Percentiles rank a stretch among this genome's conserved stretches.
Evolutionary conservation across 2,113 vertebrate species (phyloP).

Genomic region (Cebidichthys violaceus): DNA sequence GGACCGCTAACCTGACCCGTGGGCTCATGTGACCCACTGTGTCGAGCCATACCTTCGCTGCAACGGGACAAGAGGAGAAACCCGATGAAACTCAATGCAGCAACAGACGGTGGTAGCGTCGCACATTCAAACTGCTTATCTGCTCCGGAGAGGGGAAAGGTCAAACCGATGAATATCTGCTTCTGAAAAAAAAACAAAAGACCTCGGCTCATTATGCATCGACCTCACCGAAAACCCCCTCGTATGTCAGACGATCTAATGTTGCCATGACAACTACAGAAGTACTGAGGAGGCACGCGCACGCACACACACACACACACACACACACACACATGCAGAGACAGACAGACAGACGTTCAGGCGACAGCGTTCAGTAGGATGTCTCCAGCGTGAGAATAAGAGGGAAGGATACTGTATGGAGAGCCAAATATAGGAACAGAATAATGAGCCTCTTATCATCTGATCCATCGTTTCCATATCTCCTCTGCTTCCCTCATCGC

Average conservation of each 20-base stretch:
- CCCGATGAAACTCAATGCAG: not conserved
- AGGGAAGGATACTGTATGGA: slow-evolving; percentile 10
- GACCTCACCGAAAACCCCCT: slow-evolving; percentile 43
- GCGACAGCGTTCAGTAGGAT: slow-evolving; percentile 52
- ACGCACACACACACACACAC: not conserved
- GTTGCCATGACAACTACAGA: slow-evolving; percentile 74
- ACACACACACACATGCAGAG: not conserved
- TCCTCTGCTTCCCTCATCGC: slow-evolving; percentile 32
- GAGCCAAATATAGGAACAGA: slow-evolving; percentile 67
- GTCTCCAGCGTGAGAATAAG: slow-evolving; percentile 39
- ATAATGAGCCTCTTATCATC: slow-evolving; percentile 68
- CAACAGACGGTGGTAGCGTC: not conserved
- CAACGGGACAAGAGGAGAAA: not conserved
- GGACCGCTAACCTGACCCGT: not conserved
- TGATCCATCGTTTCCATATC: slow-evolving; percentile 63
- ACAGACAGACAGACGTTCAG: slow-evolving; percentile 17
- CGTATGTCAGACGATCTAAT: slow-evolving; percentile 48
- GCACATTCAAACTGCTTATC: slow-evolving; percentile 3
- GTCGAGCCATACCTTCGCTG: not conserved
- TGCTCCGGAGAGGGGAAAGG: slow-evolving; percentile 49
- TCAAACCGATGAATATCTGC: slow-evolving; percentile 59
- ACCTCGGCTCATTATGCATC: slow-evolving; percentile 52
- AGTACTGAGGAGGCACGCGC: slow-evolving; percentile 26
- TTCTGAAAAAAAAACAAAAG: slow-evolving; percentile 58
- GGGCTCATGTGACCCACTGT: not conserved